Base-by-base conservation (phyloP, 2,888 invertebrate genomes). In the Heliconius cydno region DNA sequence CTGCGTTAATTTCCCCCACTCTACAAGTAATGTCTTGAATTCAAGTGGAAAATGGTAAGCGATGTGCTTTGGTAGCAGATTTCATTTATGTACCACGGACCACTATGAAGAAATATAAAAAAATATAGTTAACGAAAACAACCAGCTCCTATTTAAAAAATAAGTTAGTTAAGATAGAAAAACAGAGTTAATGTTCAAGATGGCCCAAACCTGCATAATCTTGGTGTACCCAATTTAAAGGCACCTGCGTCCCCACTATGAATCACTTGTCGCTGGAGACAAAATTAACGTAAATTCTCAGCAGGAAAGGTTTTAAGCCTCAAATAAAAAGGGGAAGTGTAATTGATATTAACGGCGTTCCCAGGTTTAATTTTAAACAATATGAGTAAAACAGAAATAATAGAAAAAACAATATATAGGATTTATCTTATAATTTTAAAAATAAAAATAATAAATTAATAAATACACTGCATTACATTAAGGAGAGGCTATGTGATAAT, bases 251-350 rank as follows among this genome's bases (percentile, higher is more conserved):
- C 70, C 7, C 9, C 41, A 70, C 70, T 15, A 70, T 70, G 70
- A 70, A 70, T 70, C 70, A 68, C 68, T 68, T 5, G 38, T 25
- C 41, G 70, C 70, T 25, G 19, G 68, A 68, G 38, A 68, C 25
- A 25, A 25, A 41, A 70, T 70, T 41, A 70, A 70, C 15, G 25
- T 15, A 70, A 70, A 13, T 70, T 70, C 70, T 25, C 41, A 25
- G 70, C 70, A 70, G 70, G 41, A 15, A 70, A 68, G 41, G 68
- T 15, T 68, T 68, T 68, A 68, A 38, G n/a, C 25, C n/a, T 46
- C 25, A 70, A 25, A 41, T 41, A 70, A 70, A 70, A 70, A 68
- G 70, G 41, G 41, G 41, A 19, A 6, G 68, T 15, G 41, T 70
- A 70, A 70, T 70, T 25, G 70, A 25, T 46, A 70, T 70, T 46